Evolutionary conservation across 2,113 vertebrate genomes (phyloP).

Genomic region (Elaphurus davidianus): DNA sequence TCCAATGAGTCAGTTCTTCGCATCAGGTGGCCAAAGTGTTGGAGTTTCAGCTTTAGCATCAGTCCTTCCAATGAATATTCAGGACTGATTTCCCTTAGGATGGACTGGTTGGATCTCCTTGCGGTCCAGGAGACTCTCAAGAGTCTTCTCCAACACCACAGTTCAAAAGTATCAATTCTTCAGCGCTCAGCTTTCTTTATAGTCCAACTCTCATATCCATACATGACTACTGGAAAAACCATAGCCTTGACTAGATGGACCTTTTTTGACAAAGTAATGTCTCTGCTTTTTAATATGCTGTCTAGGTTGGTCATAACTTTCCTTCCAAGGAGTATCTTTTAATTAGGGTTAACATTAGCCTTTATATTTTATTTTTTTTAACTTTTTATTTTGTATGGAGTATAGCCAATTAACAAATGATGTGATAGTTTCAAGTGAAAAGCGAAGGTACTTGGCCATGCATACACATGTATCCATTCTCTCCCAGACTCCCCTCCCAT

Average conservation of each 20-base stretch:
- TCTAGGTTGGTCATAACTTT: background rate
- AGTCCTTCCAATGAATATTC: background rate
- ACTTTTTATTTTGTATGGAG: background rate
- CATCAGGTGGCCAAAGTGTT: background rate
- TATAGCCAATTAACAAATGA: background rate
- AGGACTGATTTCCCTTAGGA: background rate
- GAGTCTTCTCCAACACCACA: background rate
- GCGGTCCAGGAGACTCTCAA: background rate
- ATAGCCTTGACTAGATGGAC: background rate
- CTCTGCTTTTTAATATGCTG: background rate
- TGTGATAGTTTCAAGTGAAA: background rate
- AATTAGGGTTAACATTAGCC: background rate
- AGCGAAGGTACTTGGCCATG: background rate
- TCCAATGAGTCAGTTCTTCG: background rate
- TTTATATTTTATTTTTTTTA: background rate
- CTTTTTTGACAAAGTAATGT: background rate
- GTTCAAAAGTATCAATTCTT: background rate
- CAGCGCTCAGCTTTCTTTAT: fast-evolving
- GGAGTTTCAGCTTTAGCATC: background rate
- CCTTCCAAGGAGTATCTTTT: background rate
- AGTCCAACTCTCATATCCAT: background rate
- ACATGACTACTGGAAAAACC: background rate
- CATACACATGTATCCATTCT: background rate
- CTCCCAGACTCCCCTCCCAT: background rate
- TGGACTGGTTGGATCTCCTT: background rate